A percentile compares a stretch with the other conserved stretches of the same genome.
These are phyloP conservation scores for Tapera naevia DNA, from an alignment of 2,797 vertebrate species.

Conservation along the genomic window DNA sequence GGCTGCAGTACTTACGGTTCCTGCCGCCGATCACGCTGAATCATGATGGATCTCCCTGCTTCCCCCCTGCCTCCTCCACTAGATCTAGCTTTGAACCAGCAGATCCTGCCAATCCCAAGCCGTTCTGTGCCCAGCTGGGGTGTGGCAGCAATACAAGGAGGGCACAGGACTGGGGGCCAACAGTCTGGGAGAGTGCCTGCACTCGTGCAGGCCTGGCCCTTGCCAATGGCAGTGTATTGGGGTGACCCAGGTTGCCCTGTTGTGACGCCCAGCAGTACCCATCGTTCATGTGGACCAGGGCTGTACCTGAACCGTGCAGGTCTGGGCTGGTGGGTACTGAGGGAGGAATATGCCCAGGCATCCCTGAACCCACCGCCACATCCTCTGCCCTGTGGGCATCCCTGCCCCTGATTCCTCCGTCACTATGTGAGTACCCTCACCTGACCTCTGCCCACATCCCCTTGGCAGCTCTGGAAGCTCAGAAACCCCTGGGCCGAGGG, in stretches of 20 bases:
- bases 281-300: accelerated
- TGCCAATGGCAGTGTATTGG: not conserved
- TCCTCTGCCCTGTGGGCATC: not conserved
- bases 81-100: not conserved
- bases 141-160: too few species aligned
- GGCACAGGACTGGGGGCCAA: too few species aligned
- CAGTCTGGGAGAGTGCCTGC: too few species aligned
- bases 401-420: not conserved
- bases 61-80: too few species aligned
- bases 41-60: not conserved
- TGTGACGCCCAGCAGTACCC: not conserved
- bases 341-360: not conserved
- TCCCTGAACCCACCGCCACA: too few species aligned
- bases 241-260: not conserved
- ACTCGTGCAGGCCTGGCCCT: too few species aligned
- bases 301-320: not conserved
- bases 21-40: too few species aligned
- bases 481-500: too few species aligned
- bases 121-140: too few species aligned
- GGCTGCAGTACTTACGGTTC: too few species aligned
- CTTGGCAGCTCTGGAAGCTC: not conserved
- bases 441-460: not conserved
- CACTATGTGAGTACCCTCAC: not conserved
- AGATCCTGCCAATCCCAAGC: not conserved
- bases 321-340: not conserved